Conservation (phyloP, 2,113 vertebrate species). For the Isurus oxyrinchus region DNA sequence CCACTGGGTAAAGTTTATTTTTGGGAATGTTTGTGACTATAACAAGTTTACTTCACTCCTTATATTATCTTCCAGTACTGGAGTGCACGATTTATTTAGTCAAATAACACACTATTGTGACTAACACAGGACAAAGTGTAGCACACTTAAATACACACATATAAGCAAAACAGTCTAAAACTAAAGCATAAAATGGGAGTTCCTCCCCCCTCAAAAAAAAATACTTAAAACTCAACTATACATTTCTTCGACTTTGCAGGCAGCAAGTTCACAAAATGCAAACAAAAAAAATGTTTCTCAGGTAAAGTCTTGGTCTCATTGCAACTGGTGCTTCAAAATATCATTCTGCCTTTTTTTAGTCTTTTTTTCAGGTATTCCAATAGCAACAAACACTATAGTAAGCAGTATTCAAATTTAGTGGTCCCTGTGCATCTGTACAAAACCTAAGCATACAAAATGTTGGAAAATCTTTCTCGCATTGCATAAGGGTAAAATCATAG, state of each 20-base stretch:
- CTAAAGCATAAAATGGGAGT: slow-evolving; percentile 29
- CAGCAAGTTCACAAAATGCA: slow-evolving; percentile 13
- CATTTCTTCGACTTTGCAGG: not conserved
- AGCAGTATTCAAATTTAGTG: not conserved
- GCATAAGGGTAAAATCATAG: not conserved
- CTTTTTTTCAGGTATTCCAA: not conserved
- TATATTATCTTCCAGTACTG: slow-evolving; percentile 37
- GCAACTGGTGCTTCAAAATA: not conserved
- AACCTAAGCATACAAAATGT: not conserved
- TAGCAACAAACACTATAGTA: not conserved
- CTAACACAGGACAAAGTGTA: not conserved
- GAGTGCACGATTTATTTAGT: slow-evolving; percentile 16
- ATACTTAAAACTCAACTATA: slow-evolving; percentile 5
- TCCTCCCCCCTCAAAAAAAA: not conserved
- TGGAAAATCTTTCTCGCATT: not conserved
- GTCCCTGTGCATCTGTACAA: not conserved
- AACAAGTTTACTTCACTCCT: slow-evolving; percentile 21
- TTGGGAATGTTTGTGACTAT: slow-evolving; percentile 12
- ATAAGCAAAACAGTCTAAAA: slow-evolving; percentile 6
- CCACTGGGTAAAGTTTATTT: slow-evolving; percentile 9
- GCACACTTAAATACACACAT: slow-evolving; percentile 1
- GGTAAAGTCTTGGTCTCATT: slow-evolving; percentile 6
- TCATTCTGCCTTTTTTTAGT: no score
- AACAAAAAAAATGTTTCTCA: slow-evolving; percentile 8
- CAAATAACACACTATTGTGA: slow-evolving; percentile 6